phyloP scores from a whole-genome alignment of 2,797 vertebrate genomes.

The Sebastes oblongus region DNA sequence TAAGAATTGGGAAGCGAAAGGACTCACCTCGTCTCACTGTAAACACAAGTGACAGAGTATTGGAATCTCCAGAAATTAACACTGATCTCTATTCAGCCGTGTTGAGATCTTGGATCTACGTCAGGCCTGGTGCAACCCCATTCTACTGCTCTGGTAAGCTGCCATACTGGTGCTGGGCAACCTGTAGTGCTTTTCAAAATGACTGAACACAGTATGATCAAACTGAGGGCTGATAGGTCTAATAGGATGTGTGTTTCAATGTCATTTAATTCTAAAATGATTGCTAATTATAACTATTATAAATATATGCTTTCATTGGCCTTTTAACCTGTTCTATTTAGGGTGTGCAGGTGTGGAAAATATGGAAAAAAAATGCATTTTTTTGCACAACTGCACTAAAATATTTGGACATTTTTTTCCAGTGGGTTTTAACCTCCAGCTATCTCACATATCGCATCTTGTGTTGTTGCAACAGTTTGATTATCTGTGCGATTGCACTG shows the following conservation, averaged over 20 bases:
- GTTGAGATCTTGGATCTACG: conserved; percentile 37
- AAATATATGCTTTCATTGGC: not conserved
- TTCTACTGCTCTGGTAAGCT: conserved; percentile 72
- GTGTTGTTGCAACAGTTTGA: not conserved
- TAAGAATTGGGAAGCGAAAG: conserved; percentile 26
- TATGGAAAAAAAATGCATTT: not conserved
- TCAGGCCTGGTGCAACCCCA: conserved; percentile 43
- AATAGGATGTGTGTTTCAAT: not conserved
- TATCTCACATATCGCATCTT: not conserved
- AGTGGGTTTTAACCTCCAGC: not conserved
- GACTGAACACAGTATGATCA: not conserved
- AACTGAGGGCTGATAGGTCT: not conserved
- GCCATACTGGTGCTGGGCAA: not conserved
- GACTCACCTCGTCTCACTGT: conserved; percentile 7
- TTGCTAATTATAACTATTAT: too few species aligned
- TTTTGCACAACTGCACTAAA: not conserved
- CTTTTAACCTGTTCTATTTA: not conserved
- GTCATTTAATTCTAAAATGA: not conserved
- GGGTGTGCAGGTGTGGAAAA: not conserved
- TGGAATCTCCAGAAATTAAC: conserved; percentile 21
- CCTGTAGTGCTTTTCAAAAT: conserved; percentile 17
- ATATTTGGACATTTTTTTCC: not conserved
- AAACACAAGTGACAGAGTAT: not conserved
- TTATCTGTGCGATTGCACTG: not conserved
- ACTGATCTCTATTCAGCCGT: conserved; percentile 9